Evolutionary conservation across 37 sponge, comb jelly and placozoan species (phyloP).

Genomic region (Bolinopsis microptera): DNA sequence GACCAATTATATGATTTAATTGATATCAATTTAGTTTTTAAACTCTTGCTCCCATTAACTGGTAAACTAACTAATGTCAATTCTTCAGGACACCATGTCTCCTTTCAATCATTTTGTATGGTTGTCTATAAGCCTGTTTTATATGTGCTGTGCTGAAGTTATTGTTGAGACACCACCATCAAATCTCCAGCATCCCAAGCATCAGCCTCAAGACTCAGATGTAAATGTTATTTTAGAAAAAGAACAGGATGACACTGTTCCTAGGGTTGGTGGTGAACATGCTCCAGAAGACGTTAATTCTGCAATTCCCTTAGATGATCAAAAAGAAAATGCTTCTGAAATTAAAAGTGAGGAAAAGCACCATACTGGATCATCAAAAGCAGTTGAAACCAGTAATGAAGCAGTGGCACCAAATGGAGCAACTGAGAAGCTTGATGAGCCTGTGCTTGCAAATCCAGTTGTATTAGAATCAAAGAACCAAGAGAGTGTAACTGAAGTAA

Average conservation of each 20-base stretch:
- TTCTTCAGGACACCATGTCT: too few species aligned
- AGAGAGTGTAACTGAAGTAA: neutral
- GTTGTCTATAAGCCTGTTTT: neutral
- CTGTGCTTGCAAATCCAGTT: too few species aligned
- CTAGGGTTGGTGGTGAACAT: too few species aligned
- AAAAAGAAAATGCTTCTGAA: neutral
- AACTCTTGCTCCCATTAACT: too few species aligned
- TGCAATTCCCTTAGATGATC: neutral
- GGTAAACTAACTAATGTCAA: too few species aligned
- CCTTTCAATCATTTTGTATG: too few species aligned
- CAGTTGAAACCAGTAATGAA: neutral
- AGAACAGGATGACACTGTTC: neutral
- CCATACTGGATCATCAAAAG: neutral
- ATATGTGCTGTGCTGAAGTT: neutral
- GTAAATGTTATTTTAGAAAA: conserved; percentile 2
- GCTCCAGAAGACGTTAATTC: neutral
- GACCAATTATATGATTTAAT: too few species aligned
- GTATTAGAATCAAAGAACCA: too few species aligned
- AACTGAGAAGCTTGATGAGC: neutral
- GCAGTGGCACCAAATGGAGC: neutral
- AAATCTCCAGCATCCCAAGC: neutral
- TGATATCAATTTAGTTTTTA: too few species aligned
- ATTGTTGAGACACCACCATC: neutral
- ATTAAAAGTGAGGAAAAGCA: neutral
- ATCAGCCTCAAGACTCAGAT: neutral